These are phyloP conservation scores for Porites evermanni DNA, from an alignment of 92 coral and sea anemone genomes.

Conservation along the genomic window DNA sequence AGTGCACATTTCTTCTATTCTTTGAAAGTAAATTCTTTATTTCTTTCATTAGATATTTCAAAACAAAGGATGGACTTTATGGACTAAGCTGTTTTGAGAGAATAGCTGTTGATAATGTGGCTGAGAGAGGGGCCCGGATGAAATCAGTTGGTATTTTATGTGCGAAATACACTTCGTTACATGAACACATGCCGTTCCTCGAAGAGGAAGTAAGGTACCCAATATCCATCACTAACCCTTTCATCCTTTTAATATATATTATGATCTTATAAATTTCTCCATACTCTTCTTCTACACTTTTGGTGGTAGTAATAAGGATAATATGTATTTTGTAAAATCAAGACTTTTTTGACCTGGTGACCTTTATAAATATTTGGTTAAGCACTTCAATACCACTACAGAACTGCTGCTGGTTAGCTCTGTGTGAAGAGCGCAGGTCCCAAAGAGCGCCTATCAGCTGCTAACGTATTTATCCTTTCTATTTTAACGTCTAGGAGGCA, in stretches of 20 bases:
- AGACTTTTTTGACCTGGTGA: no score
- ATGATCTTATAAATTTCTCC: background rate
- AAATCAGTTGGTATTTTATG: slow-evolving; percentile 99
- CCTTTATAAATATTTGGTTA: no score
- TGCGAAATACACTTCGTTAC: slow-evolving; percentile 95
- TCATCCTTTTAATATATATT: no score
- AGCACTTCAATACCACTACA: no score
- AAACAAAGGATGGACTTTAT: slow-evolving; percentile 88
- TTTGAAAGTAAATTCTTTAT: background rate
- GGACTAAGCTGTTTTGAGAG: slow-evolving; percentile 96
- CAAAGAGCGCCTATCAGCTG: no score
- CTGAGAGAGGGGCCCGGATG: slow-evolving; percentile 99
- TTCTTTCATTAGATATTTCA: slow-evolving; percentile 81
- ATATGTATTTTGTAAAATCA: no score
- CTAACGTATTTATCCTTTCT: background rate
- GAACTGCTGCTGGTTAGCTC: no score
- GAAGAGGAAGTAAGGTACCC: slow-evolving; percentile 94
- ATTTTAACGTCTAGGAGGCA: slow-evolving; percentile 74
- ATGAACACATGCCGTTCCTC: slow-evolving; percentile 95
- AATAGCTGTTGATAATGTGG: slow-evolving; percentile 94
- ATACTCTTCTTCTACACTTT: background rate
- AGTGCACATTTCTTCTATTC: no score
- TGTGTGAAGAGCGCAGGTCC: no score
- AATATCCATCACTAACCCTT: no score
- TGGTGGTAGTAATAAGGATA: no score